phyloP scores from a whole-genome alignment of 1,140 invertebrate species.

The Drosophila chauvacae region DNA sequence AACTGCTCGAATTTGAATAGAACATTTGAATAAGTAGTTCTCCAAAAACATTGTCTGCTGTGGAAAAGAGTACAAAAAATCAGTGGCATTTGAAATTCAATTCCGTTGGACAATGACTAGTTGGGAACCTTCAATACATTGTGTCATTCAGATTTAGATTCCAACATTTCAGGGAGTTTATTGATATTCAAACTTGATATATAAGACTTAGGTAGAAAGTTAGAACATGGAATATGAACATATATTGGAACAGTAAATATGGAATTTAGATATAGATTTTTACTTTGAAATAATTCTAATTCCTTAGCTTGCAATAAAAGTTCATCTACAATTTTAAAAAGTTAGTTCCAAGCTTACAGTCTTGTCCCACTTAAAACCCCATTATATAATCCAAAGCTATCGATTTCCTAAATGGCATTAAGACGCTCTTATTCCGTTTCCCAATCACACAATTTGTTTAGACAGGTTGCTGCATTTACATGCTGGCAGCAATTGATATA shows the following conservation, averaged over 20 bases:
- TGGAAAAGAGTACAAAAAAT: background rate
- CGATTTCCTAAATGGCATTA: background rate
- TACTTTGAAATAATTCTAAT: too few species aligned
- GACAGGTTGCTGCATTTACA: conserved; percentile 16
- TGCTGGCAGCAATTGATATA: conserved; percentile 11
- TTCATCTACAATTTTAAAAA: too few species aligned
- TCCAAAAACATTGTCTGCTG: background rate
- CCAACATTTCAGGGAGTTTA: background rate
- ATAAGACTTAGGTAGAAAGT: too few species aligned
- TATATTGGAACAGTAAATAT: too few species aligned
- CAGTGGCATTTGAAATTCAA: background rate
- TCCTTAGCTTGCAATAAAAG: too few species aligned
- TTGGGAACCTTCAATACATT: background rate
- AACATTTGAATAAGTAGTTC: background rate
- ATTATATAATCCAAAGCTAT: background rate
- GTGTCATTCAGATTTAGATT: background rate
- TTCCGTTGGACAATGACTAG: background rate
- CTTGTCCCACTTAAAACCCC: background rate
- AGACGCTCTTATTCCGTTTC: background rate
- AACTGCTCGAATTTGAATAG: conserved; percentile 10
- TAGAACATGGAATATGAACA: too few species aligned
- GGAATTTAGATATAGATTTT: too few species aligned
- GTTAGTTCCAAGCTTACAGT: too few species aligned
- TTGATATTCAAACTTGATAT: background rate
- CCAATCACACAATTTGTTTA: background rate